Evolutionary conservation across 1,140 invertebrate species (phyloP).

Genomic region (Stegodyphus mimosarum): DNA sequence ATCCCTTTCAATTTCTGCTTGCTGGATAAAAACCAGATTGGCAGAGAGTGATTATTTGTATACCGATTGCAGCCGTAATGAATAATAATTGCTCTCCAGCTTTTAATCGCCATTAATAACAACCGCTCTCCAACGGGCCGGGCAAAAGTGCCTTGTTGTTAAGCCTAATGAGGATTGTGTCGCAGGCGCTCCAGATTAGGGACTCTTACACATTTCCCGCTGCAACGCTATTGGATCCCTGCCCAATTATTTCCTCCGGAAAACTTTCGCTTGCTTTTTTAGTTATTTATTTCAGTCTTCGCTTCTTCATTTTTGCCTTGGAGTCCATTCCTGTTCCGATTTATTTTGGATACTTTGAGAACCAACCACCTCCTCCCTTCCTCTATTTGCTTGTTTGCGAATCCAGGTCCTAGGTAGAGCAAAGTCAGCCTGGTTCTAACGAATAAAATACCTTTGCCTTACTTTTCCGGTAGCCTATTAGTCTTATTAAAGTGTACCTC

Average conservation of each 20-base stretch:
- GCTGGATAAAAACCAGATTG: constrained; percentile 10
- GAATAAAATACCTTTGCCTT: constrained; percentile 32
- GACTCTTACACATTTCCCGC: too few relatives aligned
- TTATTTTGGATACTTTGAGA: constrained; percentile 29
- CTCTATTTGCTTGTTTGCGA: neutral
- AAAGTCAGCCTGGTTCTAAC: constrained; percentile 7
- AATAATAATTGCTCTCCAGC: constrained; percentile 51
- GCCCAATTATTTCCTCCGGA: constrained; percentile 50
- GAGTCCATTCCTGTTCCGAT: constrained; percentile 24
- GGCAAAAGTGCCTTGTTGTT: neutral
- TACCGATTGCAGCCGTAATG: constrained; percentile 32
- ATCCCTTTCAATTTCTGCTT: neutral
- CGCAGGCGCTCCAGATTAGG: neutral
- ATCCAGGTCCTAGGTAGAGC: neutral
- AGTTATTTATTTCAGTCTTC: neutral
- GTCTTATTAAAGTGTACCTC: constrained; percentile 23
- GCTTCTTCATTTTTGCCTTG: constrained; percentile 39
- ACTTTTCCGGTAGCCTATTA: constrained; percentile 43
- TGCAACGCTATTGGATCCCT: constrained; percentile 35
- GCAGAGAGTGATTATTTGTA: constrained; percentile 40
- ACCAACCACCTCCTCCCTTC: too few relatives aligned
- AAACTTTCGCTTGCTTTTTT: constrained; percentile 37
- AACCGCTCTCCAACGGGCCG: neutral
- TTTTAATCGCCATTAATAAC: constrained; percentile 58
- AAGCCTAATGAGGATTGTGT: constrained; percentile 47